Evolutionary conservation across 1,140 invertebrate species (phyloP), one percentile per base, ranked within the genome.

Genomic region (Drosophila equinoxialis): DNA sequence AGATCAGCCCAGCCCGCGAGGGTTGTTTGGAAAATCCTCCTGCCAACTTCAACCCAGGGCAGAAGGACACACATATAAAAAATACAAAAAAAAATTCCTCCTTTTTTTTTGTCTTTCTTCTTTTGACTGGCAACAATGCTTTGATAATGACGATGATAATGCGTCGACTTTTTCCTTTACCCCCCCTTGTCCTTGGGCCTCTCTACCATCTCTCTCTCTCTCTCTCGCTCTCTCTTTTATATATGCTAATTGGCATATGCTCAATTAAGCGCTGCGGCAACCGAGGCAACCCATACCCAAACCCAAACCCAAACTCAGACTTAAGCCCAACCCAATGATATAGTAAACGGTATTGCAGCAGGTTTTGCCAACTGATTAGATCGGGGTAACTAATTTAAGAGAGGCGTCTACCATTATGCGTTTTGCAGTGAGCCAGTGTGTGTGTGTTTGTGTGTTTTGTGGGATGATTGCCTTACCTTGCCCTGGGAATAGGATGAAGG

Each of bases 231-330:
- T 26, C 39, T 23, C n/a, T 65, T 30, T 20, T 20, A 45, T 55
- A 61, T 69, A 83, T 89, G 84, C 84, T 89, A 89, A 89, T 89
- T 89, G 84, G 84, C 85, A 89, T 89, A 89, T 84, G 84, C 84
- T 81, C 80, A 89, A 84, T 89, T 89, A 78, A 77, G 78, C 84
- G 57, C 71, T 71, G 80, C 57, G 79, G 71, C 83, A 87, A 76
- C 83, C 73, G 68, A 71, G 70, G 80, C 79, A 77, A 79, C 79
- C 64, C 48, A 37, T 11, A 57, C n/a, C 3, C 42, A 20, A 42
- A 57, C n/a, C 3, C 42, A 20, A 42, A 57, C 37, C 23, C 42
- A 45, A 10, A 48, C 45, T 20, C 17, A 23, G 20, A 23, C 20
- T 51, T 51, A 51, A 51, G 17, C 45, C 45, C 45, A 51, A 51